Evolutionary conservation across 2,797 vertebrate species (phyloP), one percentile per base, ranked within the genome.

Genomic region (Macrochelys suwanniensis): DNA sequence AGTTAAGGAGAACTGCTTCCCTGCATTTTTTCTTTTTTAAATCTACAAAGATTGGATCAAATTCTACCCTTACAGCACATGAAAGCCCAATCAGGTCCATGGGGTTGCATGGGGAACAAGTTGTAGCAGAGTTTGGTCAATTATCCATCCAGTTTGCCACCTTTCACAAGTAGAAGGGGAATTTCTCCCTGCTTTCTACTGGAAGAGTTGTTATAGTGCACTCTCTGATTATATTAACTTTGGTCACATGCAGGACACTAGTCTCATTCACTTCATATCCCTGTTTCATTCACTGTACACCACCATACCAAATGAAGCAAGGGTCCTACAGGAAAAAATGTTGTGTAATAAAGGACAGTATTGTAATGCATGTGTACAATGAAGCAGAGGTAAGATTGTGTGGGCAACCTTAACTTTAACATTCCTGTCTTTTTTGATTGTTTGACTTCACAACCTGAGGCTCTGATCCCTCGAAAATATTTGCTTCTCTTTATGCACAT

Each of bases 1-100:
- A 92, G 93, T 7, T 1, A 89, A 87, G 49, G 90, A 90, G 89
- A 96, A 89, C 51, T 50, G 16, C 13, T 51, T 96, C 86, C 74
- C 50, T 57, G 59, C 84, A 17, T 49, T n/a, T 50, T 25, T 8
- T 7, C 28, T 12, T 2, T 47, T 31, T 81, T 15, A 4, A 1
- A 80, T 9, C 3, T 92, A 56, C 25, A 87, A 77, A 59, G n/a
- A 45, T 16, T 11, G 11, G 15, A 23, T 80, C 17, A 5, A 74
- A 26, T 59, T 86, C 49, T 57, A 19, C 42, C 53, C 6, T 5
- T 84, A 5, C 37, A 19, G 3, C 8, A 42, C 37, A 23, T 45
- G 78, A 31, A n/a, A n/a, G 0, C 49, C 51, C 77, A 28, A 76
- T 89, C 50, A 54, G 61, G 42, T 54, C 31, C 2, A 31, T 7